Percentiles rank a stretch among this genome's conserved stretches.
Evolutionary conservation across 1,140 invertebrate genomes (phyloP).

Genomic region (Nasonia vitripennis): DNA sequence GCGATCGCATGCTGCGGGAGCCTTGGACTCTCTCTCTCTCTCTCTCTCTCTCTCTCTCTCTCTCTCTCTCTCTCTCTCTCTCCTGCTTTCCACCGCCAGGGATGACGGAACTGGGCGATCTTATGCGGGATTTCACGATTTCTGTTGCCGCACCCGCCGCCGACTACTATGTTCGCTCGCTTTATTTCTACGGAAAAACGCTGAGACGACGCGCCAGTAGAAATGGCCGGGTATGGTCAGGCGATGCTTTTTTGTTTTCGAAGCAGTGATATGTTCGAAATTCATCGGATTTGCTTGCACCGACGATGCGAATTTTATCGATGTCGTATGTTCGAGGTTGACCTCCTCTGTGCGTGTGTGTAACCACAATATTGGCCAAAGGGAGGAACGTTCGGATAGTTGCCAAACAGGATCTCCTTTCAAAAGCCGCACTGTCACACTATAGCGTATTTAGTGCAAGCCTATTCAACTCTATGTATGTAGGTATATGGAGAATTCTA

Average conservation of each 20-base stretch:
- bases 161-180: neutral
- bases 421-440: neutral
- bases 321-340: neutral
- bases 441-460: too few species aligned
- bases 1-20: conserved; percentile 5
- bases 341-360: neutral
- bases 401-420: neutral
- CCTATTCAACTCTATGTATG: too few species aligned
- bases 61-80: too few species aligned
- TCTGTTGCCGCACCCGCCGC: neutral
- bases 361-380: neutral
- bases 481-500: too few species aligned
- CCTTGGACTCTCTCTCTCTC: neutral
- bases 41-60: too few species aligned
- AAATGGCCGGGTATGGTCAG: neutral
- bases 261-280: too few species aligned
- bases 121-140: neutral
- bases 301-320: too few species aligned
- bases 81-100: too few species aligned
- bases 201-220: neutral
- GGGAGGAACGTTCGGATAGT: neutral
- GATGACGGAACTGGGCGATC: neutral
- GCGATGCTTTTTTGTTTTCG: too few species aligned
- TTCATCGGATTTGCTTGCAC: too few species aligned
- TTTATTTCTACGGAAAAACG: neutral